Evolutionary conservation across 1,140 invertebrate species (phyloP), one percentile per base, ranked within the genome.

Genomic region (Meteorus sp.): DNA sequence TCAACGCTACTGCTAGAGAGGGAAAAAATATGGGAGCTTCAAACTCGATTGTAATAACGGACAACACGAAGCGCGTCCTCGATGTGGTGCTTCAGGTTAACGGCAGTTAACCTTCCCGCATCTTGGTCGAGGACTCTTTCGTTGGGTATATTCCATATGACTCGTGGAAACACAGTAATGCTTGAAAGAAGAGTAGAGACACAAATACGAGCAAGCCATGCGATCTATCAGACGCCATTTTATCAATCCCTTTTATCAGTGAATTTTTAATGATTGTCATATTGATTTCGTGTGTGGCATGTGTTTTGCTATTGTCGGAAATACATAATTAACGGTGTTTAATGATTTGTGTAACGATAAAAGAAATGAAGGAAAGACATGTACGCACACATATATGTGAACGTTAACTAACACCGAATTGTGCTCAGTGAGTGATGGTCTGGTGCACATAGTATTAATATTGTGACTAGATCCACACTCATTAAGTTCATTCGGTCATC

Each of bases 391-490:
- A n/a, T n/a, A n/a, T n/a, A n/a, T n/a, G n/a, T 44, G 23, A 19
- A 33, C 15, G 35, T 4, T 39, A 45, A 37, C 6, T 39, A 17
- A 29, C 57, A 59, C 65, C 61, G 67, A 70, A 65, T n/a, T 76
- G 70, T 80, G 73, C 78, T 75, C 67, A 83, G 75, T 89, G 89
- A 80, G 88, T 89, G 82, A 82, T 83, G 83, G 81, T 87, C 85
- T 89, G 83, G 87, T 86, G 80, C 84, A 83, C 86, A 85, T 82
- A 83, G 59, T 67, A 71, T 71, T 64, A 62, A 79, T 41, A 64
- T 81, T 86, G 87, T 91, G 89, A 90, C 88, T 90, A 91, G 88
- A 90, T 89, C 89, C 88, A 90, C 88, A 91, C 89, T 90, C 89
- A 89, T 90, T 88, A 86, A 88, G 74, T 73, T 77, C 76, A 73